A percentile compares a stretch with the other conserved stretches of the same genome.
These are phyloP conservation scores for Margarornis squamiger DNA, from an alignment of 2,797 vertebrate genomes.

Conservation along the genomic window DNA sequence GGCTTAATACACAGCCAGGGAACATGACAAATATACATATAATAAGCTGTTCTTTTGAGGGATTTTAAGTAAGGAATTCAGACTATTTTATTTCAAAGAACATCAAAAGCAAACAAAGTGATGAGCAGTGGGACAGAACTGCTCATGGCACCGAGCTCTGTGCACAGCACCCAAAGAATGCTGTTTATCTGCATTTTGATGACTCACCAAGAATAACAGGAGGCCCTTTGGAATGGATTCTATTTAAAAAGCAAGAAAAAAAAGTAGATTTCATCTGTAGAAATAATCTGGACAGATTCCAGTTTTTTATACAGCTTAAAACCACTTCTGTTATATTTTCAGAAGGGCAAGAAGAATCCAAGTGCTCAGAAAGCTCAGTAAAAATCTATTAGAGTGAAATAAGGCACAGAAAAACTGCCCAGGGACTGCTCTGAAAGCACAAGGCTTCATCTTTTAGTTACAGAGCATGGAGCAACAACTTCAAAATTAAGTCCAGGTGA, in stretches of 20 bases:
- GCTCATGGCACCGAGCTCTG: slow-evolving; percentile 51
- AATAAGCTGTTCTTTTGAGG: not conserved
- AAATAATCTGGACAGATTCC: not conserved
- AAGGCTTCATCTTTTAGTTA: not conserved
- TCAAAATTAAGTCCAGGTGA: not conserved
- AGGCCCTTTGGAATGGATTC: slow-evolving; percentile 64
- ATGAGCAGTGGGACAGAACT: slow-evolving; percentile 39
- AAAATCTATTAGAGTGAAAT: not conserved
- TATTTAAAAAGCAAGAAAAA: slow-evolving; percentile 62
- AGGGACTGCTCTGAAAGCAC: not conserved
- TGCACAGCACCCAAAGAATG: slow-evolving; percentile 69
- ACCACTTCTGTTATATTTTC: not conserved
- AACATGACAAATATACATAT: not conserved
- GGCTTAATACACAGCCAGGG: not conserved
- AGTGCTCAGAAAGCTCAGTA: not conserved
- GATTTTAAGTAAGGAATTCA: not conserved
- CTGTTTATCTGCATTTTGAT: slow-evolving; percentile 74
- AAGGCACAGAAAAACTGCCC: not conserved
- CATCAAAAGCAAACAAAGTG: not conserved
- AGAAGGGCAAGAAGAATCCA: not conserved
- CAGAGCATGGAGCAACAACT: not conserved
- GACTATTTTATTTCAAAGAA: slow-evolving; percentile 15
- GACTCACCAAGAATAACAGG: slow-evolving; percentile 69
- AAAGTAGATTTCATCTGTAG: slow-evolving; percentile 4
- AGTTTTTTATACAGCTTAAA: not conserved